A percentile compares a stretch with the other conserved stretches of the same genome.
phyloP scores from a whole-genome alignment of 2,888 invertebrate species.

The Axea sp. region DNA sequence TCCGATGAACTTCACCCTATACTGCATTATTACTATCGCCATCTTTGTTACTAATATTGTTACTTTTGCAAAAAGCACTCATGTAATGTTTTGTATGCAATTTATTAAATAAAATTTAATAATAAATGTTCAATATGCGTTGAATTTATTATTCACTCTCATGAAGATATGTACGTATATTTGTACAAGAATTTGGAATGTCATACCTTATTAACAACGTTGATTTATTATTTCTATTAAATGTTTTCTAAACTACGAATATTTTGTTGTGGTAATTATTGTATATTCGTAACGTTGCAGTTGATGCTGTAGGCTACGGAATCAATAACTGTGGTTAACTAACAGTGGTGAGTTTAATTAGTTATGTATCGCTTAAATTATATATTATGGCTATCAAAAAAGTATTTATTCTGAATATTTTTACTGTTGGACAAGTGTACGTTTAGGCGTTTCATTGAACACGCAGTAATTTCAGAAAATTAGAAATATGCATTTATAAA shows the following conservation, averaged over 20 bases:
- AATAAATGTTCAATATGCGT: constrained; percentile 13
- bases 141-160: constrained; percentile 42
- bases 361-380: too few species aligned
- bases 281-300: constrained; percentile 44
- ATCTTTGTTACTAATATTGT: constrained; percentile 72
- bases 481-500: too few species aligned
- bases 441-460: too few species aligned
- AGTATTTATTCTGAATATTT: too few species aligned
- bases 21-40: constrained; percentile 70
- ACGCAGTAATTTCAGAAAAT: too few species aligned
- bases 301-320: constrained; percentile 38
- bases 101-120: constrained; percentile 24
- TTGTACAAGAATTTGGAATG: background rate
- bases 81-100: constrained; percentile 37
- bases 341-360: constrained; percentile 28
- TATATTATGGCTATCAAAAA: too few species aligned
- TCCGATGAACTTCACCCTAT: constrained; percentile 31
- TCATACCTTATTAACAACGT: constrained; percentile 23
- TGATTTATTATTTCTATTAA: constrained; percentile 12
- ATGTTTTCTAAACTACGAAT: constrained; percentile 10
- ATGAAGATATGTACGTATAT: background rate
- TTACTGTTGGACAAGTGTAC: too few species aligned
- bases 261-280: constrained; percentile 28
- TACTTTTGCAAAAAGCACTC: constrained; percentile 44
- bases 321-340: constrained; percentile 29